Conservation (phyloP, 2,113 vertebrate species). For the Propithecus coquereli region DNA sequence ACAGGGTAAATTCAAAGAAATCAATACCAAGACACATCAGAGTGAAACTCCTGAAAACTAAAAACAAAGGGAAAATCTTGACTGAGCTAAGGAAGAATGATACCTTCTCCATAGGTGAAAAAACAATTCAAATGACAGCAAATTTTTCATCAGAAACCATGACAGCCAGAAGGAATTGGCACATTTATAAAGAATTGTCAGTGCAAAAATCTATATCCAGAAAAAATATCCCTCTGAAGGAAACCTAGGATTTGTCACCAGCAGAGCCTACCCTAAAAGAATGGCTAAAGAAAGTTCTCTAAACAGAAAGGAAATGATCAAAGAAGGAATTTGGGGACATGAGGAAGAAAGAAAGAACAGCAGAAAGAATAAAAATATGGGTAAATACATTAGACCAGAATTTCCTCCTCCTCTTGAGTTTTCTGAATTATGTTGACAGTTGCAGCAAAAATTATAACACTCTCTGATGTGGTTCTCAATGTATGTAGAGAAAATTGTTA, state of each 20-base stretch:
- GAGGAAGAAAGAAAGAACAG: background rate
- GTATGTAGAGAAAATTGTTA: background rate
- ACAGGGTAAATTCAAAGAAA: background rate
- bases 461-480: background rate
- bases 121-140: background rate
- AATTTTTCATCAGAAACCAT: background rate
- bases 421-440: background rate
- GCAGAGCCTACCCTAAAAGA: background rate
- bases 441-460: background rate
- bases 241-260: background rate
- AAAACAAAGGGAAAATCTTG: background rate
- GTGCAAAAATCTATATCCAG: background rate
- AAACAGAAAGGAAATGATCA: conserved; percentile 17
- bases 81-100: background rate
- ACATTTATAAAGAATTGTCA: background rate
- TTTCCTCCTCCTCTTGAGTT: conserved; percentile 13
- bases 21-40: background rate
- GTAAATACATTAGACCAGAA: background rate
- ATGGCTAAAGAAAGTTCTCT: background rate
- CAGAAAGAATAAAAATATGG: background rate
- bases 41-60: background rate
- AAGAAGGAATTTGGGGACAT: background rate
- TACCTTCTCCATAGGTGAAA: background rate
- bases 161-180: background rate
- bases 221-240: conserved; percentile 12